These are phyloP conservation scores for Athene cunicularia DNA, from an alignment of 2,113 vertebrate species.

Conservation along the genomic window DNA sequence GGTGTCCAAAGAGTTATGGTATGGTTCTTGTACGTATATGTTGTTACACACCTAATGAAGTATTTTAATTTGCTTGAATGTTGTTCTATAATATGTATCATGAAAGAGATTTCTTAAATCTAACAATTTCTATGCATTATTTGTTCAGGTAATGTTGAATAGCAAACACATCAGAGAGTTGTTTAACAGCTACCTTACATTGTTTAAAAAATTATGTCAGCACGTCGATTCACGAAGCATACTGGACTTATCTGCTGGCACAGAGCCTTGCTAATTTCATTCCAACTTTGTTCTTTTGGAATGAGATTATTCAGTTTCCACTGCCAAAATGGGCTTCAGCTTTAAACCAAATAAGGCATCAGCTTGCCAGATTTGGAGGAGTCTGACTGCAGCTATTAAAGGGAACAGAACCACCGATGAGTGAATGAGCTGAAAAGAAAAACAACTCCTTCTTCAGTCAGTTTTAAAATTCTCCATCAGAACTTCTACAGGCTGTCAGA, in stretches of 20 bases:
- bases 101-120: neutral
- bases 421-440: constrained; percentile 30
- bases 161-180: neutral
- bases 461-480: neutral
- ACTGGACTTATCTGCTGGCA: neutral
- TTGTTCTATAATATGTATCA: neutral
- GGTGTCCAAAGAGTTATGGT: neutral
- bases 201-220: neutral
- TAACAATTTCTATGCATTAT: neutral
- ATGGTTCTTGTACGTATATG: neutral
- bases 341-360: constrained; percentile 71
- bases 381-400: constrained; percentile 54
- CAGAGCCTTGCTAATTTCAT: neutral
- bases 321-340: constrained; percentile 65
- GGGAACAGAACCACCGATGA: constrained; percentile 26
- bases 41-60: neutral
- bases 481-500: neutral
- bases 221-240: neutral
- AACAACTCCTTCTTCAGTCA: constrained; percentile 5
- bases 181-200: neutral
- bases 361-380: constrained; percentile 53
- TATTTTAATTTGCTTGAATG: neutral
- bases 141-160: neutral
- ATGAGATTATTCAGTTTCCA: constrained; percentile 37
- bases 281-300: constrained; percentile 63